phyloP scores from a whole-genome alignment of 2,888 invertebrate genomes.

The Eudasyphora cyanicolor region DNA sequence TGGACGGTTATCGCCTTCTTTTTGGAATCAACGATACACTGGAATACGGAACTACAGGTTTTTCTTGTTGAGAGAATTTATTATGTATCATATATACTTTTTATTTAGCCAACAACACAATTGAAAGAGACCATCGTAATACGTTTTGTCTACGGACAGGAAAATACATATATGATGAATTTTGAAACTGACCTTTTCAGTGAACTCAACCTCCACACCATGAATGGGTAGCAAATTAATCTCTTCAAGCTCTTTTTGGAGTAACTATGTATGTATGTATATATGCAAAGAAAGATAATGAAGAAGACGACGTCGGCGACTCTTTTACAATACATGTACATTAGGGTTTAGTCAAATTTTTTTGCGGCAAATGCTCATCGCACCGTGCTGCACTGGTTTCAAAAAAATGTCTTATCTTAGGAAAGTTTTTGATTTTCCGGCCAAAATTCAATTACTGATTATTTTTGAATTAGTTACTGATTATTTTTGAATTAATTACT shows the following conservation, averaged over 20 bases:
- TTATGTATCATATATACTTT: slow-evolving; percentile 17
- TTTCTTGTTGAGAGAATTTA: slow-evolving; percentile 53
- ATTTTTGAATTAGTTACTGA: too few relatives aligned
- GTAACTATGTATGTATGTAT: neutral
- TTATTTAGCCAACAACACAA: slow-evolving; percentile 3
- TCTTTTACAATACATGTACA: too few relatives aligned
- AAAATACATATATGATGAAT: neutral
- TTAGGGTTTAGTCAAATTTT: too few relatives aligned
- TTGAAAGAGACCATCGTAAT: neutral
- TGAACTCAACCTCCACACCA: neutral
- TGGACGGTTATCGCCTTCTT: neutral
- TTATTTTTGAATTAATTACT: too few relatives aligned
- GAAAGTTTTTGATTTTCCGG: too few relatives aligned
- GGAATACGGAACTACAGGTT: slow-evolving; percentile 44
- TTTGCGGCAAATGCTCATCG: too few relatives aligned
- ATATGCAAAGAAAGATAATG: neutral
- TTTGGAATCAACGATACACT: neutral
- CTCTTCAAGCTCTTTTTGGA: neutral
- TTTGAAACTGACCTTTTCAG: neutral
- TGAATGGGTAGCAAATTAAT: neutral
- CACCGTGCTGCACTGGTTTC: too few relatives aligned
- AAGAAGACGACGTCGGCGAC: neutral
- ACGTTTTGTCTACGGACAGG: neutral
- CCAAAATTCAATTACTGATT: too few relatives aligned
- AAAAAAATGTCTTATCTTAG: too few relatives aligned